A percentile compares a stretch with the other conserved stretches of the same genome.
phyloP scores from a whole-genome alignment of 2,113 vertebrate genomes.

The Chrysochloris asiatica region DNA sequence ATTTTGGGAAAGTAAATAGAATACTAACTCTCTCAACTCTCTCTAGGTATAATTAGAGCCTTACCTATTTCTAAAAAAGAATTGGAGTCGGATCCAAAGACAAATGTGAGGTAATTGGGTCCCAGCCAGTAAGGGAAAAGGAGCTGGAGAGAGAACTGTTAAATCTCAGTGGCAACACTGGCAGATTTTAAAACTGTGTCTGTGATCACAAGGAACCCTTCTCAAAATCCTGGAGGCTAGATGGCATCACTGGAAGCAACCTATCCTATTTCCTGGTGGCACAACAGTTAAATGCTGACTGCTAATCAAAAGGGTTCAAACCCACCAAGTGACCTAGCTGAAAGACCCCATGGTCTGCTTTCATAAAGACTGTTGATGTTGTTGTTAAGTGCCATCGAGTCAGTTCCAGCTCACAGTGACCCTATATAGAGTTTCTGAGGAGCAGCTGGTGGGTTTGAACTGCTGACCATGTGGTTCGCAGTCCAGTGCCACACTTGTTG shows the following conservation, averaged over 20 bases:
- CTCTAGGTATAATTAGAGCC: not conserved
- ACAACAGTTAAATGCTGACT: not conserved
- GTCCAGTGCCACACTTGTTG: too few relatives aligned
- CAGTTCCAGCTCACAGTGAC: too few relatives aligned
- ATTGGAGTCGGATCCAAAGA: conserved; percentile 25
- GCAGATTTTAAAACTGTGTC: not conserved
- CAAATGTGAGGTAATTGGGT: not conserved
- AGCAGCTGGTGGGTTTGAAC: too few relatives aligned
- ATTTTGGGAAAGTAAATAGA: conserved; percentile 34
- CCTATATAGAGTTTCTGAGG: too few relatives aligned
- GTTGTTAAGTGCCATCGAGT: too few relatives aligned
- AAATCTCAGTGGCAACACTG: not conserved
- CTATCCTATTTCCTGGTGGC: not conserved
- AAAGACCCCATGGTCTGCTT: not conserved
- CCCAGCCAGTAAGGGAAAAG: not conserved
- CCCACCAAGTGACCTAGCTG: not conserved
- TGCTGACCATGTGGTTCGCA: too few relatives aligned
- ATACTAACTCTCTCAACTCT: not conserved
- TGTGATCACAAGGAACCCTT: not conserved
- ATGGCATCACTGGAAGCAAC: not conserved
- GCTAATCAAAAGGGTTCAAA: not conserved
- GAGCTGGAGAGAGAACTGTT: not conserved
- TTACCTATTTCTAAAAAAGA: conserved; percentile 21
- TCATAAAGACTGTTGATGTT: not conserved
- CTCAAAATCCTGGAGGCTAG: not conserved